Evolutionary conservation across 1,140 invertebrate species (phyloP), one percentile per base, ranked within the genome.

Genomic region (Phymastichus coffea): DNA sequence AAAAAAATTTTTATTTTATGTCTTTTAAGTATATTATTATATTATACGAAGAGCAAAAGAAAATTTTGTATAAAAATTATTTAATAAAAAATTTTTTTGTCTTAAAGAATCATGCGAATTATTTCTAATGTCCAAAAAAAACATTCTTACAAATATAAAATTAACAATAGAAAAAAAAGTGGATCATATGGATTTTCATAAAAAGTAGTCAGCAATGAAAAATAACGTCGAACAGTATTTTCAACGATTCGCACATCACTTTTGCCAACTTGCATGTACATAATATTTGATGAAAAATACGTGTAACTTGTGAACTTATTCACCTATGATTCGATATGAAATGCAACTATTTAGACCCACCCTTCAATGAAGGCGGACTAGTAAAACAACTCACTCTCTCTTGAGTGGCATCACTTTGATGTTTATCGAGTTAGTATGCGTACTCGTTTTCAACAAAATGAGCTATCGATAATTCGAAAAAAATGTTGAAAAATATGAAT

Each of bases 231-330:
- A 63, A 44, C 20, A 33, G 7, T 23, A 56, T 57, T 47, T 47
- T 47, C n/a, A 47, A 26, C 61, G 38, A 70, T 65, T 69, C 59
- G 17, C 63, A 69, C 66, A 70, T 69, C 63, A 75, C 68, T 75
- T n/a, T 69, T 68, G 61, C 63, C 65, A 71, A 67, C 65, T 26
- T 77, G 74, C 77, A 77, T 66, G 76, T 76, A 78, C 63, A 66
- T 65, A 68, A 62, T 43, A 14, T n/a, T n/a, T n/a, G n/a, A n/a
- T n/a, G n/a, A n/a, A n/a, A n/a, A n/a, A 73, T 70, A 74, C 62
- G 66, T 73, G 66, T 75, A 70, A 72, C 72, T 69, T 76, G 72
- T 77, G 74, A 75, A 76, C 77, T 73, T 67, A 64, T 64, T 43
- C n/a, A n/a, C n/a, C n/a, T n/a, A n/a, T n/a, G n/a, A n/a, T n/a